Evolutionary conservation across 2,113 vertebrate genomes (phyloP).

Genomic region (Lagenorhynchus albirostris): DNA sequence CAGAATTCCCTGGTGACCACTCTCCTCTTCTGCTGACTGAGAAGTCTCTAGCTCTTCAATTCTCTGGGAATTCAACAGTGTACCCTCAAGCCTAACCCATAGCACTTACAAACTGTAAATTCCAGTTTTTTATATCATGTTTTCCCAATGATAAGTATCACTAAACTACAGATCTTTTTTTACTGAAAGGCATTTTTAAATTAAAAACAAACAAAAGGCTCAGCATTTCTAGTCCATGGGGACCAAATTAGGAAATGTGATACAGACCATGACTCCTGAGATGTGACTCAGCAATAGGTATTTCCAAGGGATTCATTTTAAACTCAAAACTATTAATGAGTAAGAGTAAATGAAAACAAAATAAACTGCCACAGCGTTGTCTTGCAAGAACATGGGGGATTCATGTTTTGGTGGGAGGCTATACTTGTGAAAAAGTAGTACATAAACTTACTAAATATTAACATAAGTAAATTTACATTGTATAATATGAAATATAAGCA

Average conservation of each 20-base stretch:
- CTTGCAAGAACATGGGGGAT: constrained; percentile 29
- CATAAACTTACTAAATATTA: background rate
- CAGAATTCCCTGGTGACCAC: constrained; percentile 32
- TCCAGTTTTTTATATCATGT: constrained; percentile 61
- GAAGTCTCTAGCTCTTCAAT: constrained; percentile 61
- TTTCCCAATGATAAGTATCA: constrained; percentile 70
- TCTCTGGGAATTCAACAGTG: constrained; percentile 53
- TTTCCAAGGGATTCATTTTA: constrained; percentile 60
- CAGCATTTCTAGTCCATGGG: constrained; percentile 55
- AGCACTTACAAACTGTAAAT: constrained; percentile 58
- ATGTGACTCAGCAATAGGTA: constrained; percentile 19
- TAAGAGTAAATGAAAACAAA: constrained; percentile 60
- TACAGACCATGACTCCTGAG: constrained; percentile 60
- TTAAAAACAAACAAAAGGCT: constrained; percentile 54
- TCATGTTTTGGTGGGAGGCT: background rate
- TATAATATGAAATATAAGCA: background rate
- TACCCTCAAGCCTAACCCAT: constrained; percentile 52
- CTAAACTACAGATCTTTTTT: constrained; percentile 57
- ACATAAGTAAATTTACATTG: background rate
- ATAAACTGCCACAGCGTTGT: background rate
- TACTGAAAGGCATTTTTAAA: constrained; percentile 72
- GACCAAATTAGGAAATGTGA: constrained; percentile 65
- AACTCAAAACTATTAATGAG: constrained; percentile 43
- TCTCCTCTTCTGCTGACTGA: constrained; percentile 17
- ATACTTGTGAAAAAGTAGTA: background rate